Base-by-base conservation (phyloP, 2,888 invertebrate genomes). In the Cephus pulcher region DNA sequence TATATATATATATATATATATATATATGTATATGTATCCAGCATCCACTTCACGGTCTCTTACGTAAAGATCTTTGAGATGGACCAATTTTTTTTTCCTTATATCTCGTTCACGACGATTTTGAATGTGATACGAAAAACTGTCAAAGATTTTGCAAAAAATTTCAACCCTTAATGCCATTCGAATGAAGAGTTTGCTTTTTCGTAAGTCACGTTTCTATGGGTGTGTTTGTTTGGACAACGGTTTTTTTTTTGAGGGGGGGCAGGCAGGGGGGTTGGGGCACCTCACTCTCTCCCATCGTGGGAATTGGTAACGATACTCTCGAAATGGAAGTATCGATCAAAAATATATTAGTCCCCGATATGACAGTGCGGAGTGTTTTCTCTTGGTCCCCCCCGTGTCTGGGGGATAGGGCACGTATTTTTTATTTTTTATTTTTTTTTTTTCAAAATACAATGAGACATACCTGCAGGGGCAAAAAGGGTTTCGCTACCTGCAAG, bases 171-270 rank as follows among this genome's bases (percentile, higher is more conserved):
- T 56, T 56, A 2, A 56, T 23, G 15, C 23, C 56, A 23, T 56
- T 6, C 9, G 9, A 23, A 56, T 15, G 56, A 9, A 23, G 23
- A 56, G 56, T 56, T 56, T 56, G 56, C 23, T 56, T 56, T 56
- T 56, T 56, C 56, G 6, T 82, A 85, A 86, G 88, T 88, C 87
- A 87, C 88, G 84, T 84, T 86, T 81, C 80, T 78, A 81, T 81
- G 88, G 90, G 89, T 90, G 89, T 91, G 91, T 91, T 91, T 91
- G 91, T 91, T 91, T 91, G 88, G 91, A 91, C 91, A 91, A 91
- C 90, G 90, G 88, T 87, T 87, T 86, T 88, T 88, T 85, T 86
- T 86, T 82, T 77, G 78, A 75, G 23, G 40, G 6, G 4, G 15
- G 37, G 12, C 12, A 12, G 34, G 34, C 6, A 12, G 15, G 40